phyloP scores from a whole-genome alignment of 2,888 invertebrate species.

The Coenonympha arcania region DNA sequence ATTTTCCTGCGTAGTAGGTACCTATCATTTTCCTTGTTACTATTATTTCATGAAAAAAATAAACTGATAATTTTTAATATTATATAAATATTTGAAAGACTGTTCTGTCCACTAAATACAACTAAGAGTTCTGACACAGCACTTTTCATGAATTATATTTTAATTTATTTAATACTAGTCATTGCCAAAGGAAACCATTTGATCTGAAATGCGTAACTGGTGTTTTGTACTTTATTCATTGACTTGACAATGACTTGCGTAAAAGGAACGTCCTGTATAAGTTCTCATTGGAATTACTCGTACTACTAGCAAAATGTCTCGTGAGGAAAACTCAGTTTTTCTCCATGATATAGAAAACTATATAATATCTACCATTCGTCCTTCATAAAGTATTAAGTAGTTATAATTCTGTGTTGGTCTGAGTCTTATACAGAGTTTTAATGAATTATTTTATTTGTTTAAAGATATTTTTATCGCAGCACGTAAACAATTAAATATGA shows the following conservation, averaged over 20 bases:
- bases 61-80: no score
- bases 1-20: no score
- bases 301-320: neutral
- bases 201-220: neutral
- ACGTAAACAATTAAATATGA: no score
- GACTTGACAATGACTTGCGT: neutral
- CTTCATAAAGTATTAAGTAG: no score
- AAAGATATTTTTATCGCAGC: no score
- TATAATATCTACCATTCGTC: no score
- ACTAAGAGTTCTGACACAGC: constrained; percentile 1
- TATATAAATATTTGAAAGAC: neutral
- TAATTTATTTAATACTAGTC: neutral
- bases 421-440: no score
- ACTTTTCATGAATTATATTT: neutral
- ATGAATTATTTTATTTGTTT: no score
- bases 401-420: no score
- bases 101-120: no score
- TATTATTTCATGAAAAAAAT: no score
- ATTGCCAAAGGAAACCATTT: neutral
- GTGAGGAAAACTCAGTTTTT: neutral
- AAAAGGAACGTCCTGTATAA: neutral
- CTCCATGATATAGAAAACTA: neutral
- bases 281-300: neutral
- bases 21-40: no score
- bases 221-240: neutral